phyloP scores from a whole-genome alignment of 2,113 vertebrate genomes.

The Cyanoramphus novaezelandiae region DNA sequence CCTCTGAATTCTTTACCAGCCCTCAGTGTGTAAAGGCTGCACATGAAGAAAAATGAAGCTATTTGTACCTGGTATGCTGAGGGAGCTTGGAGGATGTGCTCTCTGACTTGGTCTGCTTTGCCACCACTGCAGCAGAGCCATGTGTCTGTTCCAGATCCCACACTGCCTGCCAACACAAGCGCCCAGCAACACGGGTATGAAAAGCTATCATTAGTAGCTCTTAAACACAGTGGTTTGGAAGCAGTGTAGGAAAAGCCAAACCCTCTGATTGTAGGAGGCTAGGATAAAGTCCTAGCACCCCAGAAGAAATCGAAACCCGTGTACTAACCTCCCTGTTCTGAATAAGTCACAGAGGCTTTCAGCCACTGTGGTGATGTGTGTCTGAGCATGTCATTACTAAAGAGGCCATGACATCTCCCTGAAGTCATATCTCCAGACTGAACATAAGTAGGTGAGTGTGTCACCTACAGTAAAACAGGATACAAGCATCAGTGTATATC shows the following conservation, averaged over 20 bases:
- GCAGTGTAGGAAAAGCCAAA: neutral
- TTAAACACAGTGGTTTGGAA: neutral
- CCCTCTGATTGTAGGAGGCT: neutral
- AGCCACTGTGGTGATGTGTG: neutral
- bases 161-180: neutral
- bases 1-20: neutral
- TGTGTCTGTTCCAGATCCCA: neutral
- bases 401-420: neutral
- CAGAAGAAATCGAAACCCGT: neutral
- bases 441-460: neutral
- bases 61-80: neutral
- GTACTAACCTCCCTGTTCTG: neutral
- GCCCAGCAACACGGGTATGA: neutral
- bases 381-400: neutral
- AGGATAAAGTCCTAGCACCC: neutral
- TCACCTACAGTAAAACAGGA: neutral
- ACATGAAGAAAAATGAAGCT: neutral
- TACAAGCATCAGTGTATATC: neutral
- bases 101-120: neutral
- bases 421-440: neutral
- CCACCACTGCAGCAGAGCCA: neutral
- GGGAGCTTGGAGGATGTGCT: neutral
- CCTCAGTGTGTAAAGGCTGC: neutral
- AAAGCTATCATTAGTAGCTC: neutral
- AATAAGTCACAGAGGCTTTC: neutral